These are phyloP conservation scores for Elymnias hypermnestra DNA, from an alignment of 1,140 invertebrate genomes.

Conservation along the genomic window DNA sequence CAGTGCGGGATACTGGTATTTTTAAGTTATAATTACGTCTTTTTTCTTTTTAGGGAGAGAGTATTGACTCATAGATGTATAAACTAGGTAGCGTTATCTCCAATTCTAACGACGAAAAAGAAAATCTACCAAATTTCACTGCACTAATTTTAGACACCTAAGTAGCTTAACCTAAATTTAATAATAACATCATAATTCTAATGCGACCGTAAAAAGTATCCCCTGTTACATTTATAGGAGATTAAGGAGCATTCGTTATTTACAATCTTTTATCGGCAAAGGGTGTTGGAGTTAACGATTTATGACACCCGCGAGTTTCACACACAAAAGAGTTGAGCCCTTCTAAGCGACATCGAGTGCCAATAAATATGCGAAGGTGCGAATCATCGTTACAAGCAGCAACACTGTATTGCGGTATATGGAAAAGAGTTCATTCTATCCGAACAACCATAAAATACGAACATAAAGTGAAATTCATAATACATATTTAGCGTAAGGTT, in stretches of 20 bases:
- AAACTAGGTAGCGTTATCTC: too few relatives aligned
- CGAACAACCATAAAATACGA: constrained; percentile 42
- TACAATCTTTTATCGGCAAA: constrained; percentile 60
- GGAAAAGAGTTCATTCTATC: constrained; percentile 36
- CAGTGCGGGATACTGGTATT: too few relatives aligned
- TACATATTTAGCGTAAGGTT: constrained; percentile 61
- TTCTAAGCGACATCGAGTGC: constrained; percentile 67
- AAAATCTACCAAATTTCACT: neutral
- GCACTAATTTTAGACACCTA: neutral
- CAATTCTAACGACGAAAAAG: too few relatives aligned
- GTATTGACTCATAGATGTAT: too few relatives aligned
- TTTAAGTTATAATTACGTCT: too few relatives aligned
- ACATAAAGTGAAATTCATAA: constrained; percentile 63
- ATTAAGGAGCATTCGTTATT: constrained; percentile 60
- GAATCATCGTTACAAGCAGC: constrained; percentile 53
- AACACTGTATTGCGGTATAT: constrained; percentile 54
- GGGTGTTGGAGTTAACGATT: constrained; percentile 52
- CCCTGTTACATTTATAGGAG: constrained; percentile 35
- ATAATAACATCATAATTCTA: constrained; percentile 22
- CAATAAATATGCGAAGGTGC: constrained; percentile 65
- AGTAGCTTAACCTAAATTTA: neutral
- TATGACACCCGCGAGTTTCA: constrained; percentile 39
- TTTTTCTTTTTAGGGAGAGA: too few relatives aligned
- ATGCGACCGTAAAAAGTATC: constrained; percentile 39
- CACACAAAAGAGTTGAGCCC: constrained; percentile 57